Evolutionary conservation across 2,797 vertebrate species (phyloP), one percentile per base, ranked within the genome.

Genomic region (Phrynocephalus guinanensis): DNA sequence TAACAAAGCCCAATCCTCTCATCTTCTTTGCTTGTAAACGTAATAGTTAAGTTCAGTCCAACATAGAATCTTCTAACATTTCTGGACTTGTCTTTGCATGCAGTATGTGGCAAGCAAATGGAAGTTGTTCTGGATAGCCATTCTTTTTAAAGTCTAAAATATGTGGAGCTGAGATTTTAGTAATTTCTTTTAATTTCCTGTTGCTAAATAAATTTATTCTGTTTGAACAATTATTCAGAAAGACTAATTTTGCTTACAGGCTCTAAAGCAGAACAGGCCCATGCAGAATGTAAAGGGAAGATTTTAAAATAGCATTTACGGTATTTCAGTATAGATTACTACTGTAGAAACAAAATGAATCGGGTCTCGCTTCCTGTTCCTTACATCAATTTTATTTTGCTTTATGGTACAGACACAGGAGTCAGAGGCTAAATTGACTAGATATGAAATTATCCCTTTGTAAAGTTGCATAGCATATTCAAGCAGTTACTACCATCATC

Each of bases 41-140:
- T 0, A 0, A 50, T 80, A 2, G 15, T 91, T 95, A 6, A 85
- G 85, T 48, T 93, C 88, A 82, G 48, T 92, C 13, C 2, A 92
- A 92, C 91, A 82, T 93, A 84, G 92, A 28, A 93, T 94, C 77
- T 91, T 93, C 88, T 16, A 6, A 90, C 87, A 91, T 92, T 0
- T 0, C 79, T 83, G 88, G 83, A n/a, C 88, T 91, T 81, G 87
- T 88, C 76, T 92, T 73, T 92, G 92, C 92, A 92, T 2, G 63
- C 92, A 92, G 72, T 92, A 67, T 83, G 82, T 92, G 87, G 72
- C 87, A 89, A 89, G 73, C 4, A 0, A 88, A 48, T 0, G 0
- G 18, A 84, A 33, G 66, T 82, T 92, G 83, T 82, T 81, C 82
- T 48, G 79, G 3, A 1, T 52, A 86, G 22, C 8, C 75, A 75